Conservation (phyloP, 1,140 invertebrate genomes). For the Chrysoperla carnea region DNA sequence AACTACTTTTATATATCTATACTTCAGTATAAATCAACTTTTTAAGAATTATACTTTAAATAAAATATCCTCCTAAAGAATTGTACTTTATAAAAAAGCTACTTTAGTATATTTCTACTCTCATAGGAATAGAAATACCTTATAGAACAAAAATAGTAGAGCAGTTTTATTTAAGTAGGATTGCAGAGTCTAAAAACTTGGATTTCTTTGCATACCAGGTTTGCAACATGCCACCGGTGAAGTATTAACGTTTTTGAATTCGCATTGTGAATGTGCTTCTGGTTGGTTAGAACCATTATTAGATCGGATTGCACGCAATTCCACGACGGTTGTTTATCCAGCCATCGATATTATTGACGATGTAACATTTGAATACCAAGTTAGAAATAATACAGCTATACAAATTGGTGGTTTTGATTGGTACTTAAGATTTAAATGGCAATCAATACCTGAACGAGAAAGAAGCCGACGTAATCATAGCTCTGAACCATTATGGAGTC, state of each 20-base stretch:
- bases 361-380: slow-evolving; percentile 75
- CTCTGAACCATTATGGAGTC: slow-evolving; percentile 85
- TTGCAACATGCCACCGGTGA: slow-evolving; percentile 69
- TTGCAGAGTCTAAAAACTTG: no score
- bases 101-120: no score
- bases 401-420: slow-evolving; percentile 96
- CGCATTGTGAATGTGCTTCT: slow-evolving; percentile 92
- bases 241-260: slow-evolving; percentile 91
- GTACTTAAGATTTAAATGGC: slow-evolving; percentile 94
- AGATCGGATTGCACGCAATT: slow-evolving; percentile 77
- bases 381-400: slow-evolving; percentile 66
- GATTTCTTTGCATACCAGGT: no score
- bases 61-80: no score
- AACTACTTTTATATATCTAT: no score
- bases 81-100: no score
- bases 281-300: slow-evolving; percentile 93
- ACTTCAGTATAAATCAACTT: no score
- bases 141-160: no score
- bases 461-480: slow-evolving; percentile 65
- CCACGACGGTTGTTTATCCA: slow-evolving; percentile 78
- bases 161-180: no score
- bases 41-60: no score
- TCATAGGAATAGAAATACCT: no score
- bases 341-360: slow-evolving; percentile 91
- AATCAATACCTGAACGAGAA: slow-evolving; percentile 86